A percentile compares a stretch with the other conserved stretches of the same genome.
These are phyloP conservation scores for Diadegma fenestrale DNA, from an alignment of 2,888 invertebrate species.

Conservation along the genomic window DNA sequence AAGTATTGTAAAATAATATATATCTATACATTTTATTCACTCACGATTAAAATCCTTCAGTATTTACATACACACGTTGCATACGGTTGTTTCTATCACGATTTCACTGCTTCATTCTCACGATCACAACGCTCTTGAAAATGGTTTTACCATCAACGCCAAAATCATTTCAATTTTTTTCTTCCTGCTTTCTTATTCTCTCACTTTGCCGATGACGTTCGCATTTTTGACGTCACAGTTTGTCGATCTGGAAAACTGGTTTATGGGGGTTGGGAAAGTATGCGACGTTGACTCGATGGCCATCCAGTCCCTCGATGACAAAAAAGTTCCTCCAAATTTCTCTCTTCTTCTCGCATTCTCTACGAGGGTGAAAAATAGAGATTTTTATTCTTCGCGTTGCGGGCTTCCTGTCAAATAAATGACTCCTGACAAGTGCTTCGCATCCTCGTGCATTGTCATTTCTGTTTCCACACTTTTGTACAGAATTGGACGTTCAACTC, in stretches of 20 bases:
- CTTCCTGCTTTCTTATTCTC: neutral
- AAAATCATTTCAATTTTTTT: neutral
- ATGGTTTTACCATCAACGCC: neutral
- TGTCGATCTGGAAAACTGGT: conserved; percentile 9
- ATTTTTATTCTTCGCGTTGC: conserved; percentile 33
- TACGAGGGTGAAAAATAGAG: conserved; percentile 10
- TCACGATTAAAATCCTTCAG: conserved; percentile 55
- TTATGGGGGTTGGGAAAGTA: neutral
- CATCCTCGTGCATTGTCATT: conserved; percentile 41
- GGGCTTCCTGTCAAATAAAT: conserved; percentile 25
- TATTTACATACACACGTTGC: conserved; percentile 48
- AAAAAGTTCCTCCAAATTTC: conserved; percentile 26
- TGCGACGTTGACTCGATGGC: neutral
- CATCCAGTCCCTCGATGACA: conserved; percentile 39
- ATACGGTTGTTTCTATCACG: conserved; percentile 3
- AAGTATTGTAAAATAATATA: conserved; percentile 1
- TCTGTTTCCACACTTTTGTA: conserved; percentile 10
- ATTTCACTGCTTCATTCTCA: conserved; percentile 14
- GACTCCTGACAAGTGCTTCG: conserved; percentile 42
- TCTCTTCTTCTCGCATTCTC: conserved; percentile 13
- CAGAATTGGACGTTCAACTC: conserved; percentile 6
- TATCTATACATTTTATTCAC: conserved; percentile 1
- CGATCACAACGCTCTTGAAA: conserved; percentile 24
- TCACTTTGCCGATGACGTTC: neutral
- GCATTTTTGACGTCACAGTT: neutral